Percentiles rank a stretch among this genome's conserved stretches.
phyloP scores from a whole-genome alignment of 2,888 invertebrate species.

The Proisotoma minuta region DNA sequence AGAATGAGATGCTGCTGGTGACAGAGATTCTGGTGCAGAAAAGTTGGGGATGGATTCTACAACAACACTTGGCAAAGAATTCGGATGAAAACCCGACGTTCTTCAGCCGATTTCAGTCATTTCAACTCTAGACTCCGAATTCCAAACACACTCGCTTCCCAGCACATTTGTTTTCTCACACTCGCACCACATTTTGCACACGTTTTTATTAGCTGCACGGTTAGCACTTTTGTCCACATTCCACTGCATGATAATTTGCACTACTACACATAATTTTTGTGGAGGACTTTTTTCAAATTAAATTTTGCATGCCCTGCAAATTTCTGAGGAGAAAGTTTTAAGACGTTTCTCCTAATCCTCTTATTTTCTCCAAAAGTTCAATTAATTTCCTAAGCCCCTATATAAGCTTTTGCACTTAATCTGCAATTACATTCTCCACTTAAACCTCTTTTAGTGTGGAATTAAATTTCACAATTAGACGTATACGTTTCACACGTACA shows the following conservation, averaged over 20 bases:
- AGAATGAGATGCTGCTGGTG: neutral
- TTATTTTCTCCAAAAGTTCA: neutral
- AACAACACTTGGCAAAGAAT: too few relatives aligned
- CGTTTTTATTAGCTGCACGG: neutral
- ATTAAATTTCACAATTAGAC: neutral
- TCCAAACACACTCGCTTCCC: neutral
- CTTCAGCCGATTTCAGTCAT: neutral
- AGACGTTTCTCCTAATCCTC: neutral
- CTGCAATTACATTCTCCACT: neutral
- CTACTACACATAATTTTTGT: neutral
- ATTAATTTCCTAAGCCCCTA: neutral
- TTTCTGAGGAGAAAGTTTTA: neutral
- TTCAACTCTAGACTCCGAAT: neutral
- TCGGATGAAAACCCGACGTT: neutral
- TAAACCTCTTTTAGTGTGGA: neutral
- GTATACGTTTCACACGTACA: neutral
- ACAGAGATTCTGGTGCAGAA: neutral
- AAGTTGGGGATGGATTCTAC: neutral
- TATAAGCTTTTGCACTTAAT: neutral
- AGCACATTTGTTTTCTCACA: neutral
- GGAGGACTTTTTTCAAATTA: too few relatives aligned
- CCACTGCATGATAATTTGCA: neutral
- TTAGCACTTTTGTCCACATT: neutral
- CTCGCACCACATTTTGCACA: neutral
- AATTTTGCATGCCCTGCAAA: neutral